A percentile compares a stretch with the other conserved stretches of the same genome.
Conservation (phyloP, 2,888 invertebrate genomes). For the Ophion slaviceki region DNA sequence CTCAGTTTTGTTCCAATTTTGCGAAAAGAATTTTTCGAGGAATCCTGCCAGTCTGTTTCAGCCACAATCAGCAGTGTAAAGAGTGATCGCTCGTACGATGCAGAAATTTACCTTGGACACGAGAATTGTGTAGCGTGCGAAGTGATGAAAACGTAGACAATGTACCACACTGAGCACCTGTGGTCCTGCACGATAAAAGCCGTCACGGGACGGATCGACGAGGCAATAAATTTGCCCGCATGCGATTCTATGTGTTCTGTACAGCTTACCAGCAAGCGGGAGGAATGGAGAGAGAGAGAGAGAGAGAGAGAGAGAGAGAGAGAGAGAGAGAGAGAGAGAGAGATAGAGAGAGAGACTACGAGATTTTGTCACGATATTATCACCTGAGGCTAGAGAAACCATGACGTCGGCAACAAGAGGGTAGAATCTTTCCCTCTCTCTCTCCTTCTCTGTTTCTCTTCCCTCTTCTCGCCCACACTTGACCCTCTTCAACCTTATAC, state of each 20-base stretch:
- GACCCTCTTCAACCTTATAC: neutral
- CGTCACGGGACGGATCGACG: slow-evolving; percentile 40
- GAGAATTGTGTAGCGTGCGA: neutral
- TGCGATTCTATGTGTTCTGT: slow-evolving; percentile 29
- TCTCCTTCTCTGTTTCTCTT: neutral
- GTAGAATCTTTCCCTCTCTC: neutral
- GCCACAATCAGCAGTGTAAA: neutral
- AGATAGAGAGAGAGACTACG: neutral
- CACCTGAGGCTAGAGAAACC: slow-evolving; percentile 42
- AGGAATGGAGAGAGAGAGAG: too few species aligned
- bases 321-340: neutral
- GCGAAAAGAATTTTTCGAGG: too few species aligned
- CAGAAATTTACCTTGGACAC: slow-evolving; percentile 32
- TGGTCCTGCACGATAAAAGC: slow-evolving; percentile 38
- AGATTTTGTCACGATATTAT: slow-evolving; percentile 64
- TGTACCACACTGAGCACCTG: slow-evolving; percentile 45
- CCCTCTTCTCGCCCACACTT: neutral
- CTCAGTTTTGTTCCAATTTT: too few species aligned
- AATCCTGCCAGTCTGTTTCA: too few species aligned
- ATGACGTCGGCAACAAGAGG: slow-evolving; percentile 24
- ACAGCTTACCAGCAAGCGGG: neutral
- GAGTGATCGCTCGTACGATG: slow-evolving; percentile 23
- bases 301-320: too few species aligned
- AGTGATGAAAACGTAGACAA: slow-evolving; percentile 39
- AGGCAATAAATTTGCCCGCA: slow-evolving; percentile 46